Evolutionary conservation across 2,113 vertebrate genomes (phyloP).

Genomic region (Percina caprodes): DNA sequence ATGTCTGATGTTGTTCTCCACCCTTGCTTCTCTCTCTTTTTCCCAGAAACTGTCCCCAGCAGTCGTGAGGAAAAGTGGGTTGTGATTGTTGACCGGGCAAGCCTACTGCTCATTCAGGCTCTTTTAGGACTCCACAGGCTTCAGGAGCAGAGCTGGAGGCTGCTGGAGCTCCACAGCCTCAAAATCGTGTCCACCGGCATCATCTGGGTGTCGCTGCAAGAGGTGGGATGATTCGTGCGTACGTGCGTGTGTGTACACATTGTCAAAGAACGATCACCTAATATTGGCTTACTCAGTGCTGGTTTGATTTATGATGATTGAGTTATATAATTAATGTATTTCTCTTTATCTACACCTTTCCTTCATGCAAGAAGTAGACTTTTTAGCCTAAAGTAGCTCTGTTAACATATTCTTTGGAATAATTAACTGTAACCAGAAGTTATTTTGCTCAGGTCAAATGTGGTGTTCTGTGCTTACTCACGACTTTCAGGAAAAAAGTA

Average conservation of each 20-base stretch:
- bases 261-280: not conserved
- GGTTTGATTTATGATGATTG: too few species aligned
- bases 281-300: not conserved
- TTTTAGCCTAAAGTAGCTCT: not conserved
- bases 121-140: constrained; percentile 65
- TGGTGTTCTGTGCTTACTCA: not conserved
- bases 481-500: not conserved
- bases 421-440: not conserved
- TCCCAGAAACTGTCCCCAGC: constrained; percentile 56
- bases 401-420: not conserved
- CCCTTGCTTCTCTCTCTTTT: not conserved
- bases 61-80: constrained; percentile 72
- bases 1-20: constrained; percentile 6
- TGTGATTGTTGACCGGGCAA: constrained; percentile 76
- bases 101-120: constrained; percentile 76
- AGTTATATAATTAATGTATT: not conserved
- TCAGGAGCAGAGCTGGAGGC: constrained; percentile 81
- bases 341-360: not conserved
- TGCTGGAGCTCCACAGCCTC: constrained; percentile 85
- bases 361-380: not conserved
- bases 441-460: not conserved
- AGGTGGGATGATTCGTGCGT: constrained; percentile 69
- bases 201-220: constrained; percentile 84
- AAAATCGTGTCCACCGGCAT: constrained; percentile 81
- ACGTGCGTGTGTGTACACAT: not conserved